phyloP scores from a whole-genome alignment of 1,140 invertebrate species.

The Steinernema feltiae region DNA sequence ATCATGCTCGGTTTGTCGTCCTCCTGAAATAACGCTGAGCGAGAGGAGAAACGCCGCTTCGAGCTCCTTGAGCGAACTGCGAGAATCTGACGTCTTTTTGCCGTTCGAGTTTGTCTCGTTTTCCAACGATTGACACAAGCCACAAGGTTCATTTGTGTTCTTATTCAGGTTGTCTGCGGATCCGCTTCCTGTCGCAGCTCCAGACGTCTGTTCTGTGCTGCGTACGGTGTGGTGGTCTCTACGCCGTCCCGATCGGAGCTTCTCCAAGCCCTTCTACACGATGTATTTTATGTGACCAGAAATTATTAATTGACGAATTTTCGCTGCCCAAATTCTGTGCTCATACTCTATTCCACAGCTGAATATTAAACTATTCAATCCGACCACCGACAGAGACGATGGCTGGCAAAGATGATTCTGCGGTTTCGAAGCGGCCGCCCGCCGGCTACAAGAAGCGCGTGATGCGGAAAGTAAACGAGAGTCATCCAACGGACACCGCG shows the following conservation, averaged over 20 bases:
- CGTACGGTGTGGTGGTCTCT: background rate
- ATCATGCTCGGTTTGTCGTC: too few relatives aligned
- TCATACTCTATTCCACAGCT: background rate
- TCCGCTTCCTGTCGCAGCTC: background rate
- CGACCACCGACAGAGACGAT: background rate
- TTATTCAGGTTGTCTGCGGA: background rate
- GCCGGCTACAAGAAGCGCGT: slow-evolving; percentile 4
- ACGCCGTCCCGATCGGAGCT: background rate
- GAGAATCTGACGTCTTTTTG: too few relatives aligned
- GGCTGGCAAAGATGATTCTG: slow-evolving; percentile 3
- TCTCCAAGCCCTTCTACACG: background rate
- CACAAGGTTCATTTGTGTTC: background rate
- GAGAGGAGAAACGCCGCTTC: too few relatives aligned
- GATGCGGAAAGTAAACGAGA: slow-evolving; percentile 5
- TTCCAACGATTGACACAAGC: background rate
- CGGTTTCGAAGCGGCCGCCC: background rate
- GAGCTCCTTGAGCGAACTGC: too few relatives aligned
- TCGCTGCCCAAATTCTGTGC: slow-evolving; percentile 2
- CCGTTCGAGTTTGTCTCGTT: background rate
- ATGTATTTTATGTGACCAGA: background rate
- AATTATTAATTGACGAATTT: background rate
- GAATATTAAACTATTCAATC: background rate
- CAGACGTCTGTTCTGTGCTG: background rate
- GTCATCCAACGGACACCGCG: background rate
- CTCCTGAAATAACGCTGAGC: too few relatives aligned